These are phyloP conservation scores for Dione juno DNA, from an alignment of 2,888 invertebrate species.

Conservation along the genomic window DNA sequence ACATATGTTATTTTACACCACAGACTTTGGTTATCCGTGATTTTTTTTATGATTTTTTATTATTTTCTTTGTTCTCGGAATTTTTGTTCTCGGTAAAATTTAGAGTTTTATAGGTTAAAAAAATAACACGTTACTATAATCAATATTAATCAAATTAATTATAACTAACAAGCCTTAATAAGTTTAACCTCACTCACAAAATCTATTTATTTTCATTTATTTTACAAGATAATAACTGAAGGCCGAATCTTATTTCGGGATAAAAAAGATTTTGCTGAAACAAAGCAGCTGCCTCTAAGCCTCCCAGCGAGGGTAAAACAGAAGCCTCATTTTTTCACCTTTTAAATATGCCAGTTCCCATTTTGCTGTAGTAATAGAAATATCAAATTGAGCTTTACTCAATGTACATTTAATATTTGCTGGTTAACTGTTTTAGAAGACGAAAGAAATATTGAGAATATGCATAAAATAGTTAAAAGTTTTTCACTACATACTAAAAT, in stretches of 20 bases:
- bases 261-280: conserved; percentile 31
- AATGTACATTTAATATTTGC: background rate
- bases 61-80: too few species aligned
- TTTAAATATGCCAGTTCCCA: conserved; percentile 24
- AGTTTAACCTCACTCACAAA: conserved; percentile 17
- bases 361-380: background rate
- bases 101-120: too few species aligned
- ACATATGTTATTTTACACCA: too few species aligned
- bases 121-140: too few species aligned
- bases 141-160: too few species aligned
- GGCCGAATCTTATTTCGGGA: conserved; percentile 34
- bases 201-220: conserved; percentile 32
- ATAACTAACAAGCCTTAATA: conserved; percentile 14
- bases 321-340: conserved; percentile 34
- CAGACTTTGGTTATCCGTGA: too few species aligned
- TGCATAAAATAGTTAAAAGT: too few species aligned
- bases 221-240: conserved; percentile 32
- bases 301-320: conserved; percentile 18
- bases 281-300: conserved; percentile 34
- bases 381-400: conserved; percentile 4
- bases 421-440: too few species aligned
- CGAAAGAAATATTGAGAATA: too few species aligned
- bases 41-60: too few species aligned
- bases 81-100: too few species aligned
- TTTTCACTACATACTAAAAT: too few species aligned